Base-by-base conservation (phyloP, 1,140 invertebrate genomes). In the Drosophila littoralis region DNA sequence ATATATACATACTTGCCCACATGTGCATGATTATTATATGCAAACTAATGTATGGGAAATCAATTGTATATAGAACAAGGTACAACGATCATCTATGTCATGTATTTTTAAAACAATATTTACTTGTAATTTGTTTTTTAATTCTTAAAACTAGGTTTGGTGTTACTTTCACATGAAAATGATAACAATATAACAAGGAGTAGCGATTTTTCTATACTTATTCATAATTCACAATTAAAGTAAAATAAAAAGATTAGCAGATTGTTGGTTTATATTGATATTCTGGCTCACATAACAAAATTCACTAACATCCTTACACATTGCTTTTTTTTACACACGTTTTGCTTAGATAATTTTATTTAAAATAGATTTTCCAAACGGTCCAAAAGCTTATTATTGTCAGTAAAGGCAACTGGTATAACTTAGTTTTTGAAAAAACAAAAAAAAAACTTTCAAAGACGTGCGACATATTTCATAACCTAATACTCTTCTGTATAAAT, bases 311-410 rank as follows among this genome's bases (percentile, higher is more conserved):
- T 28, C 12, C 1, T 42, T 46, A 15, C 15, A 45, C 2, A 17
- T 7, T 17, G 12, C 7, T 17, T 45, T 8, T 8, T 15, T 8
- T 7, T 6, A 50, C 7, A 12, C 10, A 1, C 10, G 9, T 28
- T 13, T 50, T 7, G 28, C 6, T 52, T 50, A 5, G n/a, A 48
- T 32, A 10, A 12, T 40, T 51, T 65, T 7, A 6, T 15, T 48
- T 7, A 28, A 5, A 40, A 17, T 12, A 67, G 38, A 50, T 15
- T 15, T 46, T 40, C 51, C 40, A 45, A 35, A 45, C 38, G 59
- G 22, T 28, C 38, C 66, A 70, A 42, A 28, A 52, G 8, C 67
- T 46, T 50, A 43, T 79, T 88, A 88, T 88, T 88, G 83, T 88
- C 83, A 59, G 33, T 61, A 51, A 78, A 76, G 51, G 58, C 63